phyloP scores from a whole-genome alignment of 2,797 vertebrate genomes.

The Leptoclinus maculatus region DNA sequence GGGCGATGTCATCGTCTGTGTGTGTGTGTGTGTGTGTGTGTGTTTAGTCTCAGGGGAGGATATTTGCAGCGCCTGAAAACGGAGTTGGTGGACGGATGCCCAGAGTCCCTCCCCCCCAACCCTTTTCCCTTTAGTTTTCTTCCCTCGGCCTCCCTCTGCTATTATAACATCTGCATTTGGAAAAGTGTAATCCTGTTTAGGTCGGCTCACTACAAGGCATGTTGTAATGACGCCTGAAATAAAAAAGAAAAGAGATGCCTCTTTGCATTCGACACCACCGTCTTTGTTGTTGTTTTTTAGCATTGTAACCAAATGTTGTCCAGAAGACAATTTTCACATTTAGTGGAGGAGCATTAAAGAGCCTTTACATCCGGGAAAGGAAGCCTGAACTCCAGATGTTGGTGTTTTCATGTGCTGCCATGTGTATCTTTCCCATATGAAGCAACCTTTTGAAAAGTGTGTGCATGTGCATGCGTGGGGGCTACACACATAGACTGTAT shows the following conservation, averaged over 20 bases:
- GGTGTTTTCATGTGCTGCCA: neutral
- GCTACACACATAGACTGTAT: no score
- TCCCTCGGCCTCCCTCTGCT: neutral
- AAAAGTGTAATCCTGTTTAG: conserved; percentile 43
- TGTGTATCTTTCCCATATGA: neutral
- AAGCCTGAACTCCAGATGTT: neutral
- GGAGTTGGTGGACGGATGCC: conserved; percentile 40
- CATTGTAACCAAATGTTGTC: neutral
- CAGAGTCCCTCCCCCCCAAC: conserved; percentile 23
- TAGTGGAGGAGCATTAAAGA: neutral
- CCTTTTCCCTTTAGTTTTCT: neutral
- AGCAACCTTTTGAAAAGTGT: no score
- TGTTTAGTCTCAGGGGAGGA: conserved; percentile 38
- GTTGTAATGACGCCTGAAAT: conserved; percentile 3
- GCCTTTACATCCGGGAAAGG: neutral
- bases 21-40: conserved; percentile 23
- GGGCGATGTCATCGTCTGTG: conserved; percentile 55
- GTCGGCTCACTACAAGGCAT: conserved; percentile 16
- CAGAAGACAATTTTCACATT: neutral
- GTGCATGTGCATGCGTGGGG: no score
- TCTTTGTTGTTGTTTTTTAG: neutral
- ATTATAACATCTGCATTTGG: conserved; percentile 36
- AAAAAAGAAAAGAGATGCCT: neutral
- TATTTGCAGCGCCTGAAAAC: conserved; percentile 39
- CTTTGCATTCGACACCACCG: neutral